These are phyloP conservation scores for Heterotis niloticus DNA, from an alignment of 2,113 vertebrate genomes.

Conservation along the genomic window DNA sequence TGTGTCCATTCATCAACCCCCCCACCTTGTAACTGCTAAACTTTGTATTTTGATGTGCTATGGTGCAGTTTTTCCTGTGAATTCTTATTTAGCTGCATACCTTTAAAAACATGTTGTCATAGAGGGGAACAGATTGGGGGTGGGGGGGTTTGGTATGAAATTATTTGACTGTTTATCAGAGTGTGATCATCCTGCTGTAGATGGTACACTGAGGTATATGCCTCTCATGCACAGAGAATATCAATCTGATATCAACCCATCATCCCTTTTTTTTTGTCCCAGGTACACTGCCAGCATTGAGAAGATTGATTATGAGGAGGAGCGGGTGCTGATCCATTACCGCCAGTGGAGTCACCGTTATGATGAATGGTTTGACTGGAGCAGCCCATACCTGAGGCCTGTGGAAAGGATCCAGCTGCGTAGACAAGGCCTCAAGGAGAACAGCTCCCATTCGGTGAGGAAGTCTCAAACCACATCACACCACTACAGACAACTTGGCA, in stretches of 20 bases:
- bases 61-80: not conserved
- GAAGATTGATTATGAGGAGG: conserved; percentile 90
- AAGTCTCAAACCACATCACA: not conserved
- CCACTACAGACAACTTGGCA: too few relatives aligned
- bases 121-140: too few relatives aligned
- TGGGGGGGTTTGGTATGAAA: too few relatives aligned
- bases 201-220: too few relatives aligned
- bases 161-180: too few relatives aligned
- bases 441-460: conserved; percentile 77
- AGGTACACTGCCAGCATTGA: conserved; percentile 95
- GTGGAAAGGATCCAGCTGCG: conserved; percentile 89
- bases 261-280: conserved; percentile 2
- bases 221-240: not conserved
- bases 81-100: not conserved
- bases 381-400: conserved; percentile 82
- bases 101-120: too few relatives aligned
- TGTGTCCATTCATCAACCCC: conserved; percentile 21
- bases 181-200: too few relatives aligned
- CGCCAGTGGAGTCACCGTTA: conserved; percentile 94
- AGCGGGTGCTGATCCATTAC: conserved; percentile 88
- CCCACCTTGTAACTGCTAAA: not conserved
- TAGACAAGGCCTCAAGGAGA: conserved; percentile 80
- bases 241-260: not conserved
- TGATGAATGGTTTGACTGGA: conserved; percentile 96
- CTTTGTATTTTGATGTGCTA: not conserved